phyloP scores from a whole-genome alignment of 2,888 invertebrate species.

The Tetrapedia diversipes region DNA sequence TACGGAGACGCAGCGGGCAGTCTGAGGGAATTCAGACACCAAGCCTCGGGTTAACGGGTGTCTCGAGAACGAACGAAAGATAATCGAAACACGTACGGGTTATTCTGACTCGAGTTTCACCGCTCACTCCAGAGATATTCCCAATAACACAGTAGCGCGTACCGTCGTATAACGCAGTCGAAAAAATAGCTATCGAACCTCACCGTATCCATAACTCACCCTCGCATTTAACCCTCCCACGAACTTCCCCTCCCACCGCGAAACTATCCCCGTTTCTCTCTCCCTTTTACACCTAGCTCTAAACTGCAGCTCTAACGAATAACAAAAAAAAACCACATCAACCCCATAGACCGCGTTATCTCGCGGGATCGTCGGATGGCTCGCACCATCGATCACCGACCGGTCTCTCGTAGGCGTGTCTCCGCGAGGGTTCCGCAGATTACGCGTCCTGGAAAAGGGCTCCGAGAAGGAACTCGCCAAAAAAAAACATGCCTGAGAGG shows the following conservation, averaged over 20 bases:
- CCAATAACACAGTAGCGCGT: no score
- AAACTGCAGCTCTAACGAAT: not conserved
- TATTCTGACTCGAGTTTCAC: no score
- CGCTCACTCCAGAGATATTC: no score
- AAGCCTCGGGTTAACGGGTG: constrained; percentile 12
- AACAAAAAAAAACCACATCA: not conserved
- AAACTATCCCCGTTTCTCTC: no score
- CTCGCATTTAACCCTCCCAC: not conserved
- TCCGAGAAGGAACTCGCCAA: constrained; percentile 18
- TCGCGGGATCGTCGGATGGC: constrained; percentile 12
- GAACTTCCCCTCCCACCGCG: not conserved
- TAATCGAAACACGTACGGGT: constrained; percentile 37
- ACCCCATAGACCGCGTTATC: constrained; percentile 18
- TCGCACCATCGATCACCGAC: constrained; percentile 38
- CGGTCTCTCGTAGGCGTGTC: constrained; percentile 45
- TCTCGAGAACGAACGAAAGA: constrained; percentile 21
- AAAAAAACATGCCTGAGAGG: constrained; percentile 30
- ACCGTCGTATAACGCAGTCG: no score
- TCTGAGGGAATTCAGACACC: not conserved
- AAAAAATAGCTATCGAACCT: no score
- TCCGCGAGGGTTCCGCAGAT: constrained; percentile 43
- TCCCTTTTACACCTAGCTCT: no score
- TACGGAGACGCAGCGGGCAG: constrained; percentile 25
- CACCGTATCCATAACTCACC: not conserved
- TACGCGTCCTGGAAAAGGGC: constrained; percentile 43